Base-by-base conservation (phyloP, 2,113 vertebrate genomes). In the Synodontis membranacea region DNA sequence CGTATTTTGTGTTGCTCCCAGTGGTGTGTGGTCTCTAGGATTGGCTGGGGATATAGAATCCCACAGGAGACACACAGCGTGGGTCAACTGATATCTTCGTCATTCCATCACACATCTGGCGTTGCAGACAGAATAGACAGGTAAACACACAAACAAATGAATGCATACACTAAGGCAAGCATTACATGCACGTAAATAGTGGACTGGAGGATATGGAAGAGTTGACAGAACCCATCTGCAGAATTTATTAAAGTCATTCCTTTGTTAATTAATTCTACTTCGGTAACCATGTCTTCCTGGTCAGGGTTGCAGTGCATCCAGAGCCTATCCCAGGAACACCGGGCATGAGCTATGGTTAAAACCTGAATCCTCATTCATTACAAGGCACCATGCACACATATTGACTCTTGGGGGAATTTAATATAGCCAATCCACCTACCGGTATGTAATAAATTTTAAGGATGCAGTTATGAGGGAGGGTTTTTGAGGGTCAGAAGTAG, bases 81-180 rank as follows among this genome's bases (percentile, higher is more conserved):
- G 52, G 31, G 52, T 80, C 54, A 79, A 56, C 6, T 21, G 17
- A 52, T 80, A 80, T 58, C 28, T 80, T 21, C 39, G 78, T 42
- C 78, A 25, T 23, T 56, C 12, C 3, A 58, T 42, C 89, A 91
- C 86, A 91, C 89, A 84, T 91, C 89, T 88, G 86, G 2, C 72
- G 50, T 19, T 31, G 7, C n/a, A 84, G 28, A 70, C 80, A 86
- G 84, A 88, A 66, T 19, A 17, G 39, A 6, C 58, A 83, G 31
- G 46, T 54, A 70, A 70, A 9, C 68, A 44, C 84, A 85, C 86
- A 66, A 46, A 48, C 89, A 15, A n/a, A 75, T 50, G 1, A 44
- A 54, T 42, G 11, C 14, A 87, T 42, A 75, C 2, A 62, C 6
- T 5, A 44, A 81, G 54, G 68, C 4, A 83, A 39, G 34, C 48